Evolutionary conservation across 2,797 vertebrate genomes (phyloP), one percentile per base, ranked within the genome.

Genomic region (Microchirus variegatus): DNA sequence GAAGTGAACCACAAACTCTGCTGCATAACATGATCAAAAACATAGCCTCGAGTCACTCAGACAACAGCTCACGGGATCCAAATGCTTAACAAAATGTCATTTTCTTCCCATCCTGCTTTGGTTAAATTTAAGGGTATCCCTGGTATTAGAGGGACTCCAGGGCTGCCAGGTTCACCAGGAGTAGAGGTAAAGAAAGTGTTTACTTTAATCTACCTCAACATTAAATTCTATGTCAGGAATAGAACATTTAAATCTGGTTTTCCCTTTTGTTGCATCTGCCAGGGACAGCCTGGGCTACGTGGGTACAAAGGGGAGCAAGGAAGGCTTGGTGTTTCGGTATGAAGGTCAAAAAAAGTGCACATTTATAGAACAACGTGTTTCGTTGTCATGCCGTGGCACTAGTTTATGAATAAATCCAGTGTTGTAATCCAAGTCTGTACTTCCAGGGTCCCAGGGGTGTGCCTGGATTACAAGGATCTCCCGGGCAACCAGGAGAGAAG

Each of bases 301-400:
- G 97, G 97, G 47, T 87, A 93, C 82, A 96, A 96, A 83, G 97
- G 97, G 75, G 95, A 96, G 59, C 91, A 93, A 55, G 97, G 97
- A 69, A 91, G 86, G 59, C 78, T 93, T 72, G 97, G 97, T 53
- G 76, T 87, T 83, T 91, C 84, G 95, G 97, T 99, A 95, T 87
- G 91, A 84, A 82, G 65, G 57, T 78, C 53, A n/a, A n/a, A n/a
- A n/a, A n/a, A n/a, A n/a, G n/a, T n/a, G n/a, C n/a, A 73, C 40
- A 58, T 69, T 70, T 68, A 26, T 61, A 51, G 18, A 18, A 48
- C 38, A 50, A 11, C 16, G 3, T 0, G 9, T 71, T 48, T 68
- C 1, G 48, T 44, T 59, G 31, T 51, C 0, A 31, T 53, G 41
- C 13, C 37, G 18, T 22, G 48, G 0, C n/a, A 52, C 40, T 37